A percentile compares a stretch with the other conserved stretches of the same genome.
These are phyloP conservation scores for Ganaspis sp. DNA, from an alignment of 1,140 invertebrate species.

Conservation along the genomic window DNA sequence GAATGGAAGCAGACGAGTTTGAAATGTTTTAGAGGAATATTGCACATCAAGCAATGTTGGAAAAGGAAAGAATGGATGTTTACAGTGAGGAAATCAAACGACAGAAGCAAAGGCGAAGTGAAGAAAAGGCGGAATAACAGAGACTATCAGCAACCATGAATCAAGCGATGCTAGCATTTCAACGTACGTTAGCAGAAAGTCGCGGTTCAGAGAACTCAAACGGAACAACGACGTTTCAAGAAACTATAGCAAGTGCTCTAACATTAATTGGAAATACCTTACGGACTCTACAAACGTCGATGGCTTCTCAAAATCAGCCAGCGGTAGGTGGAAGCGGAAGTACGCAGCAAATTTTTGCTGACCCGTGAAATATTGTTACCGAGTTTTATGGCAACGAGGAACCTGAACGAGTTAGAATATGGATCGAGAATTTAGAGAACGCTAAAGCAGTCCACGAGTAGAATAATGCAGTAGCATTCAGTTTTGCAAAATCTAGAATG, in stretches of 20 bases:
- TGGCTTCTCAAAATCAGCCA: background rate
- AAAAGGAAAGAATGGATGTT: background rate
- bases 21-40: background rate
- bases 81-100: background rate
- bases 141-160: background rate
- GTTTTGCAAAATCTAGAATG: constrained; percentile 30
- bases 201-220: background rate
- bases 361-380: background rate
- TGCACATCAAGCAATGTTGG: no score
- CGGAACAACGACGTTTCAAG: background rate
- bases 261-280: background rate
- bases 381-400: constrained; percentile 36
- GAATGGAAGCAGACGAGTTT: no score
- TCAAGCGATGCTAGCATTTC: background rate
- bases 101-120: background rate
- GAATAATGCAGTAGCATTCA: constrained; percentile 5
- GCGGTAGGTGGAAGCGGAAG: no score
- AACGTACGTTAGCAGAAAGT: background rate
- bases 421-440: constrained; percentile 25
- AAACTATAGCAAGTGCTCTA: background rate
- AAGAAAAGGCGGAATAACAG: background rate
- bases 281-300: background rate
- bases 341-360: background rate
- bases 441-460: constrained; percentile 28
- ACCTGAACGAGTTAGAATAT: constrained; percentile 8